Percentiles rank a stretch among this genome's conserved stretches.
These are phyloP conservation scores for Sesia apiformis DNA, from an alignment of 2,888 invertebrate species.

Conservation along the genomic window DNA sequence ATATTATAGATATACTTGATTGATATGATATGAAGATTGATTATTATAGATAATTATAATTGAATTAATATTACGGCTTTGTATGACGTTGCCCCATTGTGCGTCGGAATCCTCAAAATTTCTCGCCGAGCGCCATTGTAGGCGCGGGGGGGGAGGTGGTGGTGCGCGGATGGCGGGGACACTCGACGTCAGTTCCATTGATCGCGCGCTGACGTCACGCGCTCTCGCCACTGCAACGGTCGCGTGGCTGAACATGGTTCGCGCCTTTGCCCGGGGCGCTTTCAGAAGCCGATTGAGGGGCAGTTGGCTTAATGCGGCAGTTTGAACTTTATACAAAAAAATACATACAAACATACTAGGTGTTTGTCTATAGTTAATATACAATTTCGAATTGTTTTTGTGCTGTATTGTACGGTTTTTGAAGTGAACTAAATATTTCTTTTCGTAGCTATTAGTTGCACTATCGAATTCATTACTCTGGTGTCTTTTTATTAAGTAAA, in stretches of 20 bases:
- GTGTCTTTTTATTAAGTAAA: too few relatives aligned
- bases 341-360: neutral
- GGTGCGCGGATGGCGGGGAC: slow-evolving; percentile 9
- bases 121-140: slow-evolving; percentile 6
- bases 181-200: slow-evolving; percentile 54
- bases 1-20: too few relatives aligned
- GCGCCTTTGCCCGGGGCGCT: slow-evolving; percentile 19
- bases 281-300: slow-evolving; percentile 12
- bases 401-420: too few relatives aligned
- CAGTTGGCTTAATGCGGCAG: slow-evolving; percentile 18
- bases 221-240: slow-evolving; percentile 34
- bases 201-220: slow-evolving; percentile 54
- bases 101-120: slow-evolving; percentile 4
- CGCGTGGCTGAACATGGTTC: slow-evolving; percentile 14
- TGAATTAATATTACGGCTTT: too few relatives aligned
- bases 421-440: too few relatives aligned
- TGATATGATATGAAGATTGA: too few relatives aligned
- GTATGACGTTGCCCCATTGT: neutral
- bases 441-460: too few relatives aligned
- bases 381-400: too few relatives aligned
- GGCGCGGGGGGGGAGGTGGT: slow-evolving; percentile 10
- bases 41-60: too few relatives aligned
- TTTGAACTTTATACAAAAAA: neutral
- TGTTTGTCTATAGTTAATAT: neutral
- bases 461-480: too few relatives aligned